A percentile compares a stretch with the other conserved stretches of the same genome.
phyloP scores from a whole-genome alignment of 2,888 invertebrate genomes.

The Drosophila lacicola region DNA sequence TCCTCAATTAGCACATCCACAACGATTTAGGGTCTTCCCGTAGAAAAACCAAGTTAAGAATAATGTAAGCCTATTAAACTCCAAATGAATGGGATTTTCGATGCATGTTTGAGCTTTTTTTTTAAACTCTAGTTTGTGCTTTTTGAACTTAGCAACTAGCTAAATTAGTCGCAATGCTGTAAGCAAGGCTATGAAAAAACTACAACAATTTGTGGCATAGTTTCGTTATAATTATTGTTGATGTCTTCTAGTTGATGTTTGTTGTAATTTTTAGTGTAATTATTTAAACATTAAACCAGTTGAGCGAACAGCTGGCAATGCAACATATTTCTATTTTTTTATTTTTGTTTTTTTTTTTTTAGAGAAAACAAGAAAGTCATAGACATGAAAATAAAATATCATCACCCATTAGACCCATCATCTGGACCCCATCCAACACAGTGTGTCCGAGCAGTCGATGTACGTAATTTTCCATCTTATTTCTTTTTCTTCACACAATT shows the following conservation, averaged over 20 bases:
- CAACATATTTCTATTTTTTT: constrained; percentile 26
- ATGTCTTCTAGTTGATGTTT: constrained; percentile 39
- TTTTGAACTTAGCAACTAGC: background rate
- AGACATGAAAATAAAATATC: constrained; percentile 71
- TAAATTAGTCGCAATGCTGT: constrained; percentile 20
- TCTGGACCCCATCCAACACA: constrained; percentile 13
- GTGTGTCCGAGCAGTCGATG: constrained; percentile 18
- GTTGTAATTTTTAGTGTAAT: constrained; percentile 68
- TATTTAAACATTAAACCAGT: constrained; percentile 80
- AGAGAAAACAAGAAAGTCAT: constrained; percentile 72
- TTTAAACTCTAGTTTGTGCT: constrained; percentile 17
- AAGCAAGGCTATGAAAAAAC: constrained; percentile 9
- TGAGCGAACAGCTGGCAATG: constrained; percentile 35
- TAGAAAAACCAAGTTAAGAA: background rate
- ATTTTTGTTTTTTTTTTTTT: constrained; percentile 32
- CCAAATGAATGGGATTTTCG: constrained; percentile 8
- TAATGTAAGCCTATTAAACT: constrained; percentile 6
- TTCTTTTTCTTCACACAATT: constrained; percentile 32
- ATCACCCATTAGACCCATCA: constrained; percentile 43
- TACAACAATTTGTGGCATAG: constrained; percentile 39
- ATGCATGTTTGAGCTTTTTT: constrained; percentile 23
- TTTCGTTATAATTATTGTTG: constrained; percentile 56
- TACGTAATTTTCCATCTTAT: constrained; percentile 31
- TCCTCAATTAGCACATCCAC: constrained; percentile 1
- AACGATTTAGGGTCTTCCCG: background rate